Evolutionary conservation across 2,888 invertebrate genomes (phyloP).

Genomic region (Drosophila peninsularis): DNA sequence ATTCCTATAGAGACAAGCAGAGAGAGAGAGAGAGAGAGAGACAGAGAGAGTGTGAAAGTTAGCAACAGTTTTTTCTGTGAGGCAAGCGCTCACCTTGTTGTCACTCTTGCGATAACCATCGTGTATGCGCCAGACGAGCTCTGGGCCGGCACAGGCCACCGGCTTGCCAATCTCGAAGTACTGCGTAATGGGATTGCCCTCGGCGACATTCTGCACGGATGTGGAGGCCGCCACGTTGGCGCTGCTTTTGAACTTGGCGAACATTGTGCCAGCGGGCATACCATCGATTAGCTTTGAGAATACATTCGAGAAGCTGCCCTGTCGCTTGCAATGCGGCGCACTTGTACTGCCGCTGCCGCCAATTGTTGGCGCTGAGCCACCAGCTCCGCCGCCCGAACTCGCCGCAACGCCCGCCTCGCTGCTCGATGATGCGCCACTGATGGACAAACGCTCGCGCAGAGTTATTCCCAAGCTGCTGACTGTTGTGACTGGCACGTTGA

Average conservation of each 20-base stretch:
- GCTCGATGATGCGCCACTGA: constrained; percentile 54
- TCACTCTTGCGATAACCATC: constrained; percentile 95
- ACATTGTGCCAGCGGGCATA: constrained; percentile 87
- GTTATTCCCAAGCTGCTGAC: constrained; percentile 45
- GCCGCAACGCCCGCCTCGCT: constrained; percentile 21
- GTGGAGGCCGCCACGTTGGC: constrained; percentile 85
- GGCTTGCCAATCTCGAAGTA: constrained; percentile 95
- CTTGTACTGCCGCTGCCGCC: constrained; percentile 35
- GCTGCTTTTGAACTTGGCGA: constrained; percentile 90
- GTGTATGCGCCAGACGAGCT: constrained; percentile 95
- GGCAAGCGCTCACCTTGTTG: constrained; percentile 90
- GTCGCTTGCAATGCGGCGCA: constrained; percentile 72
- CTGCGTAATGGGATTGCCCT: constrained; percentile 93
- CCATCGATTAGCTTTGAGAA: constrained; percentile 85
- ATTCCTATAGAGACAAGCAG: constrained; percentile 88
- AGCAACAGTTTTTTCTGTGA: not conserved
- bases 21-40: not conserved
- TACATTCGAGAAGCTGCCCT: constrained; percentile 84
- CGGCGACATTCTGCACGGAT: constrained; percentile 86
- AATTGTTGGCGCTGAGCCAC: constrained; percentile 66
- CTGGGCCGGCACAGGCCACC: constrained; percentile 92
- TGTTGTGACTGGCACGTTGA: constrained; percentile 20
- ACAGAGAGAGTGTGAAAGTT: not conserved
- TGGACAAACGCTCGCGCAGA: constrained; percentile 67
- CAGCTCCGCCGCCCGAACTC: constrained; percentile 29